Evolutionary conservation across 35 echinoderm and acorn worm species (phyloP).

Genomic region (Nesometra sesokonis): DNA sequence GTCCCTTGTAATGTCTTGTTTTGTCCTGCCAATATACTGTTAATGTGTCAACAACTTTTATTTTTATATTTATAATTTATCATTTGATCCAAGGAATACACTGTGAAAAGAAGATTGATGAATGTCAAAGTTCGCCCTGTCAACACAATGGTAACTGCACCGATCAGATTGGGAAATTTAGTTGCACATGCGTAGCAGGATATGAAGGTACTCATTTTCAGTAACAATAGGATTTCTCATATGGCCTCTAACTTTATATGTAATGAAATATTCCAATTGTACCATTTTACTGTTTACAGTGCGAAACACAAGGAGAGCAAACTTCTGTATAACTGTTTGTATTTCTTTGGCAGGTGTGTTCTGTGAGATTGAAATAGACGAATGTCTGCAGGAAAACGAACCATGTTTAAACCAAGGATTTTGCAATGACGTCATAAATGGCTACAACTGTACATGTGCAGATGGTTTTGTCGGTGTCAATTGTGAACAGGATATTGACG

Average conservation of each 20-base stretch:
- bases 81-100: constrained; percentile 17
- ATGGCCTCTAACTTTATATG: too few relatives aligned
- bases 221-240: too few relatives aligned
- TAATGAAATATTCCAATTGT: too few relatives aligned
- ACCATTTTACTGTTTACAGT: too few relatives aligned
- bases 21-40: too few relatives aligned
- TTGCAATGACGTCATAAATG: background rate
- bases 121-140: constrained; percentile 34
- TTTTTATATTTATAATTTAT: too few relatives aligned
- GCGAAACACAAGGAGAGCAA: too few relatives aligned
- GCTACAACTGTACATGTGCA: background rate
- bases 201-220: constrained; percentile 35
- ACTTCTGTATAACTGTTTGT: too few relatives aligned
- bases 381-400: background rate
- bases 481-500: background rate
- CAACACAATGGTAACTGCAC: constrained; percentile 37
- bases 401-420: background rate
- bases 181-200: constrained; percentile 30
- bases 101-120: constrained; percentile 40
- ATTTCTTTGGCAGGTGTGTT: background rate
- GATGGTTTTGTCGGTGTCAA: background rate
- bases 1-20: too few relatives aligned
- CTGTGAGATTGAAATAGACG: background rate
- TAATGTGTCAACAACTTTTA: too few relatives aligned
- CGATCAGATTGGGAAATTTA: constrained; percentile 24